Evolutionary conservation across 92 coral and sea anemone species (phyloP).

Genomic region (Parazoanthus darwini): DNA sequence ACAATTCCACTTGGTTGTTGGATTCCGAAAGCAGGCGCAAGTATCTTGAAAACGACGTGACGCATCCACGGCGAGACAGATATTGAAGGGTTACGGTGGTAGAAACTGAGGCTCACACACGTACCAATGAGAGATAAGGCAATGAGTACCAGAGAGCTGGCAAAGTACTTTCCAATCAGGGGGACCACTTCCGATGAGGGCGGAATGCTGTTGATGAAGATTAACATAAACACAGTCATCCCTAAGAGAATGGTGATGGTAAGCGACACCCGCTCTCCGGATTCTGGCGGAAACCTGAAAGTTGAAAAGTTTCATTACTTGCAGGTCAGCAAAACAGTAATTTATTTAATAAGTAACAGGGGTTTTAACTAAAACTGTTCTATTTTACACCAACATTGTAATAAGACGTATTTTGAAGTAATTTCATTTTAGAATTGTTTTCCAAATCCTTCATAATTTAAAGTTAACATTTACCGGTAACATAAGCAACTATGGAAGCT

Average conservation of each 20-base stretch:
- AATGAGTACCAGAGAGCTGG: slow-evolving; percentile 68
- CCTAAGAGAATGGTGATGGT: slow-evolving; percentile 79
- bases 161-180: slow-evolving; percentile 73
- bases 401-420: too few species aligned
- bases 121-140: slow-evolving; percentile 70
- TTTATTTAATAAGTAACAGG: too few species aligned
- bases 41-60: slow-evolving; percentile 61
- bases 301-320: not conserved
- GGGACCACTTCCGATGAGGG: slow-evolving; percentile 81
- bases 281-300: slow-evolving; percentile 70
- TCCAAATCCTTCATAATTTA: too few species aligned
- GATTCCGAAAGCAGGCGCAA: slow-evolving; percentile 66
- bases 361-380: too few species aligned
- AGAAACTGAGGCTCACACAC: slow-evolving; percentile 63
- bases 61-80: slow-evolving; percentile 65
- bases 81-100: slow-evolving; percentile 68
- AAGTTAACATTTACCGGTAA: too few species aligned
- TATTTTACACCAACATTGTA: too few species aligned
- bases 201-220: slow-evolving; percentile 77
- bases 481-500: too few species aligned
- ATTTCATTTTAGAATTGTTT: too few species aligned
- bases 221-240: slow-evolving; percentile 77
- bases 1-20: slow-evolving; percentile 46
- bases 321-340: not conserved
- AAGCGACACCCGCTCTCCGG: slow-evolving; percentile 76